These are phyloP conservation scores for Amitus sp. DNA, from an alignment of 2,888 invertebrate genomes.

Conservation along the genomic window DNA sequence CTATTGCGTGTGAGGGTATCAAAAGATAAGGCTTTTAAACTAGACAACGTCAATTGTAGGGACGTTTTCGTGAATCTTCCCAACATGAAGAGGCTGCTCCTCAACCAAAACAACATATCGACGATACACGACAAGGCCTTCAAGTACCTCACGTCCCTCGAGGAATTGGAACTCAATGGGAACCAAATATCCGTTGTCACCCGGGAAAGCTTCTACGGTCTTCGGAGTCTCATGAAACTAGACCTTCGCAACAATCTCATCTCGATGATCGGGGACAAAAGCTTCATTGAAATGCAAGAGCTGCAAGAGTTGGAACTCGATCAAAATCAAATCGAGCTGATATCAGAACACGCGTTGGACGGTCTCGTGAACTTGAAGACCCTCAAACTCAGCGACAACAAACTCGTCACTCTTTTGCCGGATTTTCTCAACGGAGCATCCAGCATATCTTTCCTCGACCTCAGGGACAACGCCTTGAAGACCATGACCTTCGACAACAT, in stretches of 20 bases:
- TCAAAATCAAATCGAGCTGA: slow-evolving; percentile 75
- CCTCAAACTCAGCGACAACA: slow-evolving; percentile 80
- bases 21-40: background rate
- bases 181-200: slow-evolving; percentile 81
- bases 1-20: too few species aligned
- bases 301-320: slow-evolving; percentile 77
- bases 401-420: slow-evolving; percentile 76
- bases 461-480: slow-evolving; percentile 80
- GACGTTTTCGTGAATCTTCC: slow-evolving; percentile 81
- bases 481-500: slow-evolving; percentile 81
- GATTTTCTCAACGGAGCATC: slow-evolving; percentile 80
- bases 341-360: slow-evolving; percentile 81
- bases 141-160: slow-evolving; percentile 76
- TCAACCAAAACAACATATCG: slow-evolving; percentile 88
- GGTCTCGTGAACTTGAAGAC: slow-evolving; percentile 79
- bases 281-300: slow-evolving; percentile 82
- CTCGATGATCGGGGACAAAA: slow-evolving; percentile 81
- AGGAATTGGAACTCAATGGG: slow-evolving; percentile 83
- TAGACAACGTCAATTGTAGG: slow-evolving; percentile 55
- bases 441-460: slow-evolving; percentile 78
- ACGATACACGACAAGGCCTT: slow-evolving; percentile 87
- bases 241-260: slow-evolving; percentile 81
- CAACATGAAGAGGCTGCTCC: slow-evolving; percentile 76
- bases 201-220: slow-evolving; percentile 80
- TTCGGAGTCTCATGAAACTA: slow-evolving; percentile 78